Evolutionary conservation across 1,140 invertebrate genomes (phyloP).

Genomic region (Hyles euphorbiae): DNA sequence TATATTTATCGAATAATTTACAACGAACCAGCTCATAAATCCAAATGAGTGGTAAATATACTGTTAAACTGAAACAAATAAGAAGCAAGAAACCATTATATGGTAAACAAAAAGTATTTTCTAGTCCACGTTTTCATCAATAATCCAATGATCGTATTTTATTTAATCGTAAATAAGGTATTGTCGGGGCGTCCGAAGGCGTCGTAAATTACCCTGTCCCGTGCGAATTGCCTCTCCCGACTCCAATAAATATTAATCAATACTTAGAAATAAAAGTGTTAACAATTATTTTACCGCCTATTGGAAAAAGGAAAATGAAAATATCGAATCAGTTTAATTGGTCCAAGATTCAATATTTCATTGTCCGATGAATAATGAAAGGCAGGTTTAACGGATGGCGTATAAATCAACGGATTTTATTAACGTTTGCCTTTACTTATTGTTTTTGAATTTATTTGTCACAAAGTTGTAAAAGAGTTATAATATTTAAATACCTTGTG

Average conservation of each 20-base stretch:
- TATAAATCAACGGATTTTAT: too few species aligned
- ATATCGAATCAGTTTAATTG: background rate
- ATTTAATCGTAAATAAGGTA: constrained; percentile 35
- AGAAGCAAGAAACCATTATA: too few species aligned
- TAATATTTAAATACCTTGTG: too few species aligned
- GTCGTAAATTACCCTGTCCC: constrained; percentile 29
- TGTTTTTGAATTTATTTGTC: too few species aligned
- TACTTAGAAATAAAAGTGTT: constrained; percentile 32
- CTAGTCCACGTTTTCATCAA: constrained; percentile 22
- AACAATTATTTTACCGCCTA: constrained; percentile 13
- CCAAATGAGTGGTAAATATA: too few species aligned
- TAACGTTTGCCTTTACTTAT: too few species aligned
- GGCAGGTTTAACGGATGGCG: too few species aligned
- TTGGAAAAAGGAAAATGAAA: constrained; percentile 3
- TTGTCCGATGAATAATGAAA: background rate
- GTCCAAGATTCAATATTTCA: constrained; percentile 1
- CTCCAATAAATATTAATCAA: constrained; percentile 37
- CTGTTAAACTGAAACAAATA: too few species aligned
- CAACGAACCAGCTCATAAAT: too few species aligned
- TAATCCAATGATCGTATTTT: constrained; percentile 32
- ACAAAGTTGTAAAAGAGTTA: too few species aligned
- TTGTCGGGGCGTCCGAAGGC: constrained; percentile 17
- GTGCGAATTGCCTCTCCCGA: constrained; percentile 25
- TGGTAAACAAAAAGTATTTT: constrained; percentile 3
- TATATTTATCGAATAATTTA: too few species aligned